Percentiles rank a stretch among this genome's conserved stretches.
phyloP scores from a whole-genome alignment of 2,888 invertebrate species.

The Eupeodes luniger region DNA sequence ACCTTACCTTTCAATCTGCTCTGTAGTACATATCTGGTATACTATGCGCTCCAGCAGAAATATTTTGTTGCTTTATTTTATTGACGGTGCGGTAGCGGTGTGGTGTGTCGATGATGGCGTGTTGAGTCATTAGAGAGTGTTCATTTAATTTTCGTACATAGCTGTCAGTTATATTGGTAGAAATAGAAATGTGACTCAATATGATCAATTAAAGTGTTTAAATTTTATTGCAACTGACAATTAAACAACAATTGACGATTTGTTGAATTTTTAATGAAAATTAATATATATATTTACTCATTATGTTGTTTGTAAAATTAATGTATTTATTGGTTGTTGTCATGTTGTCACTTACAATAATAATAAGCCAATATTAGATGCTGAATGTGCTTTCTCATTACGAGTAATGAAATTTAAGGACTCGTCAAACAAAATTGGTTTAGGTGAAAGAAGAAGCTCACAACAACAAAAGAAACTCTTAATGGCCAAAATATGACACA shows the following conservation, averaged over 20 bases:
- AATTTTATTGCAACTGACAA: slow-evolving; percentile 14
- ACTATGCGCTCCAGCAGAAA: neutral
- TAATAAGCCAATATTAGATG: too few relatives aligned
- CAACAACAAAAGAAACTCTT: too few relatives aligned
- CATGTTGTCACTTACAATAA: too few relatives aligned
- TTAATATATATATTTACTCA: neutral
- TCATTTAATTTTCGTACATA: slow-evolving; percentile 22
- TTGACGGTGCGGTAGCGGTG: neutral
- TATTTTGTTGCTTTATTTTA: neutral
- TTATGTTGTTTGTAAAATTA: too few relatives aligned
- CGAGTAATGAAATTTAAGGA: too few relatives aligned
- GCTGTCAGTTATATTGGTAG: neutral
- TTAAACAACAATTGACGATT: neutral
- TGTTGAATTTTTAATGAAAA: slow-evolving; percentile 15
- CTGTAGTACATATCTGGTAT: neutral
- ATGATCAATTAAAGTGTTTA: slow-evolving; percentile 10
- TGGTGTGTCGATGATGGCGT: neutral
- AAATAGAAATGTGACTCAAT: neutral
- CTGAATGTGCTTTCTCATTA: too few relatives aligned
- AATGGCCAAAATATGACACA: too few relatives aligned
- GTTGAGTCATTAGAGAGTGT: slow-evolving; percentile 19
- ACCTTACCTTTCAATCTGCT: neutral
- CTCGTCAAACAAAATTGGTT: too few relatives aligned
- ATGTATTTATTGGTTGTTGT: too few relatives aligned
- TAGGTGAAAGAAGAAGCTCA: too few relatives aligned